phyloP scores from a whole-genome alignment of 2,113 vertebrate species.

The Antechinus flavipes region DNA sequence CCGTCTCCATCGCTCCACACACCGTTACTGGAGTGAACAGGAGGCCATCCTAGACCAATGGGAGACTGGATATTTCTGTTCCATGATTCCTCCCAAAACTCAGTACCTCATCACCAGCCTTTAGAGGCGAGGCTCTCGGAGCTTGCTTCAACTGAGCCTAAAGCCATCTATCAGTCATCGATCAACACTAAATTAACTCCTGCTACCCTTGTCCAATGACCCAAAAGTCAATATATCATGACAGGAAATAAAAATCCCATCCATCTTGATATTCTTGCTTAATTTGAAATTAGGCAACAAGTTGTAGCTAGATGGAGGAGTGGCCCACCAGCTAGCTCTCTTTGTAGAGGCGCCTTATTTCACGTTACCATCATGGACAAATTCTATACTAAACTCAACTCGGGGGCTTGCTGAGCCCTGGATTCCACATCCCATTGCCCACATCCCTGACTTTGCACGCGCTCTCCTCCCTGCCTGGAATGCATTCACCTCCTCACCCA shows the following conservation, averaged over 20 bases:
- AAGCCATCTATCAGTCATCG: not conserved
- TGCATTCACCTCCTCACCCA: not conserved
- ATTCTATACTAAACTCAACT: not conserved
- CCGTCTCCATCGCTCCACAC: not conserved
- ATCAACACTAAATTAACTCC: not conserved
- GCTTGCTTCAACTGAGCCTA: not conserved
- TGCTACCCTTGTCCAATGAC: not conserved
- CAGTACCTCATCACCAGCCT: not conserved
- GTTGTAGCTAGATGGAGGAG: not conserved
- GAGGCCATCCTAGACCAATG: not conserved
- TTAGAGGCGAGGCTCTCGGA: not conserved
- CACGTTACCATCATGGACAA: not conserved
- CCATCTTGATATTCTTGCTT: not conserved
- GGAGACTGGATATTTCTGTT: not conserved
- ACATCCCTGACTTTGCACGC: not conserved
- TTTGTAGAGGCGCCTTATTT: not conserved
- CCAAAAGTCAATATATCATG: not conserved
- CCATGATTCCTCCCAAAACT: not conserved
- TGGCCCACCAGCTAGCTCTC: not conserved
- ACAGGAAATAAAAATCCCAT: not conserved
- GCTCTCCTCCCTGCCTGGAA: not conserved
- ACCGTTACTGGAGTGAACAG: not conserved
- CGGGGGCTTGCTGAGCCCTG: not conserved
- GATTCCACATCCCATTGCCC: not conserved
- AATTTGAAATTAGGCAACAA: not conserved